Percentiles rank a stretch among this genome's conserved stretches.
Conservation (phyloP, 2,888 invertebrate species). For the Drosophila quinaria region DNA sequence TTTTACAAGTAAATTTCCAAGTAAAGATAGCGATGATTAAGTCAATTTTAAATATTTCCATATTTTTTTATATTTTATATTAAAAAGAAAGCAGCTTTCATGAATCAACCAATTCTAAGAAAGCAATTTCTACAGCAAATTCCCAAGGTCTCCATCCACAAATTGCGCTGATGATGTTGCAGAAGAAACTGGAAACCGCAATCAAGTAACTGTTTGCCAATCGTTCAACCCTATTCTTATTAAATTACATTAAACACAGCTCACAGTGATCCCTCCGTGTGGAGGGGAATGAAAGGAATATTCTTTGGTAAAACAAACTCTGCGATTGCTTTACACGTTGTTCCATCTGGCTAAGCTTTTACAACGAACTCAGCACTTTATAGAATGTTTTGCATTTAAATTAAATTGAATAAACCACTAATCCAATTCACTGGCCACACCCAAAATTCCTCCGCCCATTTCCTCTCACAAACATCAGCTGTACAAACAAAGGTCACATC, state of each 20-base stretch:
- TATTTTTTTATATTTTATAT: background rate
- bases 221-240: constrained; percentile 25
- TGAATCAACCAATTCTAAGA: background rate
- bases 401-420: constrained; percentile 76
- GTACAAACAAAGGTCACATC: constrained; percentile 48
- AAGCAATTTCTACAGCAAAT: background rate
- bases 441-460: background rate
- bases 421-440: constrained; percentile 65
- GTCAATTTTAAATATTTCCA: no score
- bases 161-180: background rate
- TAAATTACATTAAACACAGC: constrained; percentile 17
- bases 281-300: background rate
- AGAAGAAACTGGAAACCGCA: constrained; percentile 3
- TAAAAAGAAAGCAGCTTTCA: no score
- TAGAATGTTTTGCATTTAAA: constrained; percentile 74
- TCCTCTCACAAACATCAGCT: constrained; percentile 1
- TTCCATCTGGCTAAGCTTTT: constrained; percentile 33
- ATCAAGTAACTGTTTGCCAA: constrained; percentile 22
- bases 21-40: no score
- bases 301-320: constrained; percentile 6
- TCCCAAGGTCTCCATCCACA: constrained; percentile 6
- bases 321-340: constrained; percentile 13
- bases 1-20: no score
- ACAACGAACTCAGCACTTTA: constrained; percentile 46
- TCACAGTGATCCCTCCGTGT: constrained; percentile 1